Evolutionary conservation across 2,888 invertebrate genomes (phyloP).

Genomic region (Athripsodes cinereus): DNA sequence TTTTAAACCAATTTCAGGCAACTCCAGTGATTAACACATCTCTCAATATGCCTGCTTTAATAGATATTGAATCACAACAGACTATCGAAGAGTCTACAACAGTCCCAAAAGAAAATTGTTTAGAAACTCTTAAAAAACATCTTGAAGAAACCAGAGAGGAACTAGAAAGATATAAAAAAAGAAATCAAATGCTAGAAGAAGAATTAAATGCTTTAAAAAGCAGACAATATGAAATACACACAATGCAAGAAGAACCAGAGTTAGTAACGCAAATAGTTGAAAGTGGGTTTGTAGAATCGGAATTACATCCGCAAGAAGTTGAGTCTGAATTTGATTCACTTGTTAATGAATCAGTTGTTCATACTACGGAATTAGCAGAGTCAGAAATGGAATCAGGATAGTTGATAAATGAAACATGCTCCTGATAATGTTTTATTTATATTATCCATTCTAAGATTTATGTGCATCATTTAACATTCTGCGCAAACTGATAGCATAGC

Average conservation of each 20-base stretch:
- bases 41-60: neutral
- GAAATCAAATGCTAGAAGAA: slow-evolving; percentile 36
- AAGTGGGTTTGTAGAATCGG: too few species aligned
- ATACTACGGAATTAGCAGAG: too few species aligned
- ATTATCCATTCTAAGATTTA: too few species aligned
- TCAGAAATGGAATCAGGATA: too few species aligned
- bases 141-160: slow-evolving; percentile 36
- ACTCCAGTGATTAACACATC: neutral
- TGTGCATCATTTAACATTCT: too few species aligned
- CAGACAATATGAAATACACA: slow-evolving; percentile 30
- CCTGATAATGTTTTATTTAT: too few species aligned
- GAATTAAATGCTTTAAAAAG: slow-evolving; percentile 41
- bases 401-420: too few species aligned
- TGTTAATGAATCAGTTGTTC: too few species aligned
- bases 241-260: neutral
- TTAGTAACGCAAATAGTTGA: neutral
- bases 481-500: too few species aligned
- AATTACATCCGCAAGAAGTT: too few species aligned
- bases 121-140: slow-evolving; percentile 36
- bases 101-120: slow-evolving; percentile 29
- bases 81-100: neutral
- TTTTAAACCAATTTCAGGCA: neutral
- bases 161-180: slow-evolving; percentile 37
- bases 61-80: neutral
- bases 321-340: too few species aligned